Percentiles rank a stretch among this genome's conserved stretches.
phyloP scores from a whole-genome alignment of 2,888 invertebrate genomes.

The Thereva unica region DNA sequence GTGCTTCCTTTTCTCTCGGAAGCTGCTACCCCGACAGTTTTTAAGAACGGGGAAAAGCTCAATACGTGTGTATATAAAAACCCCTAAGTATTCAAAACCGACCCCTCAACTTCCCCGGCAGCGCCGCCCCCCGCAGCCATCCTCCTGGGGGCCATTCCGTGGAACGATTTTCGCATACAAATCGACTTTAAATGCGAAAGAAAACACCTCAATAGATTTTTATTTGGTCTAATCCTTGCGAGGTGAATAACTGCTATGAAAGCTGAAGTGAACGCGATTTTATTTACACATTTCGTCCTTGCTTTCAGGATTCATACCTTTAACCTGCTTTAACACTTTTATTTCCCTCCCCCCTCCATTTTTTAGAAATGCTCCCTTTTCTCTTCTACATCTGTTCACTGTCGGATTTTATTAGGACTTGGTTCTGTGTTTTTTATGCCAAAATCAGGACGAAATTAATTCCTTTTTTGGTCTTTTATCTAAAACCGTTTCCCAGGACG shows the following conservation, averaged over 20 bases:
- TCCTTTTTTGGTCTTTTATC: not conserved
- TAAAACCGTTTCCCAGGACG: too few relatives aligned
- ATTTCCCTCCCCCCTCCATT: not conserved
- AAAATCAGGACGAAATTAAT: slow-evolving; percentile 12
- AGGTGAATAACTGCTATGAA: slow-evolving; percentile 14
- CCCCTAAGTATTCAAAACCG: not conserved
- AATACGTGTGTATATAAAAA: too few relatives aligned
- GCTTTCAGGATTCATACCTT: slow-evolving; percentile 1
- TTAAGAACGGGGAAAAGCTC: too few relatives aligned
- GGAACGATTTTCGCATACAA: slow-evolving; percentile 38
- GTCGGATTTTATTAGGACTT: slow-evolving; percentile 11
- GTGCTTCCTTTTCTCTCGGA: too few relatives aligned
- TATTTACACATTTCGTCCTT: slow-evolving; percentile 9
- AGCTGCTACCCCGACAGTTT: too few relatives aligned
- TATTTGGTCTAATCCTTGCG: slow-evolving; percentile 22
- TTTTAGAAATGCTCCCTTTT: too few relatives aligned
- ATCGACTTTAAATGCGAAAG: slow-evolving; percentile 31
- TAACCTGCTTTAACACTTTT: slow-evolving; percentile 1
- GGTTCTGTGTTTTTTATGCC: slow-evolving; percentile 10
- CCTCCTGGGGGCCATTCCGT: slow-evolving; percentile 10
- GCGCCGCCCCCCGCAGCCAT: not conserved
- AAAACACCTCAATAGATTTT: slow-evolving; percentile 20
- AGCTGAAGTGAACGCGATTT: slow-evolving; percentile 16
- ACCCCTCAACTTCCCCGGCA: not conserved
- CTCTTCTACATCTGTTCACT: not conserved